Conservation (phyloP, 2,888 invertebrate genomes). For the Drosophila macrospina region DNA sequence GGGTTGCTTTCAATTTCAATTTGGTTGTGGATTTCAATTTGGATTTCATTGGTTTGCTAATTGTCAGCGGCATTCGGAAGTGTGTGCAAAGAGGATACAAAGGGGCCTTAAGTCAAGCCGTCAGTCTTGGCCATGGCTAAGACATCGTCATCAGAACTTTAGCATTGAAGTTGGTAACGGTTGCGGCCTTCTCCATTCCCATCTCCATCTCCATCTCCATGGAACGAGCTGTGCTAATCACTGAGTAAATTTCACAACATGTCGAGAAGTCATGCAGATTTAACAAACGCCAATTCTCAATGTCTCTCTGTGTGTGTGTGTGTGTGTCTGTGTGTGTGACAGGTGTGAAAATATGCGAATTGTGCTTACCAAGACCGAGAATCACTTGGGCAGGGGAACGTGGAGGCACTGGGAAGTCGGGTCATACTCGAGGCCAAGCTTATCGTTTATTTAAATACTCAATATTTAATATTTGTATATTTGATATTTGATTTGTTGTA, state of each 20-base stretch:
- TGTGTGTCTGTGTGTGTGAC: slow-evolving; percentile 1
- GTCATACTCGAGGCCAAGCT: slow-evolving; percentile 38
- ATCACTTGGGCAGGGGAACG: not conserved
- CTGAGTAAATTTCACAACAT: slow-evolving; percentile 64
- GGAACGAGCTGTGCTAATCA: slow-evolving; percentile 54
- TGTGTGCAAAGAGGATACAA: slow-evolving; percentile 5
- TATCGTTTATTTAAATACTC: slow-evolving; percentile 47
- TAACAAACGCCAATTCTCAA: slow-evolving; percentile 35
- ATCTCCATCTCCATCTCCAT: slow-evolving; percentile 22
- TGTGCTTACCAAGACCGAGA: slow-evolving; percentile 5
- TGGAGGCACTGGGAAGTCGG: slow-evolving; percentile 10
- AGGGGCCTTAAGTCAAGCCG: not conserved
- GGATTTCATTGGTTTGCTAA: slow-evolving; percentile 42
- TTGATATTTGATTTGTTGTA: slow-evolving; percentile 46
- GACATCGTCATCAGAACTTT: slow-evolving; percentile 4
- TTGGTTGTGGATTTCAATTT: slow-evolving; percentile 8
- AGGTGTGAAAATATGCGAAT: slow-evolving; percentile 41
- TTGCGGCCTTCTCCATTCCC: slow-evolving; percentile 35
- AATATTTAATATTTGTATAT: slow-evolving; percentile 9
- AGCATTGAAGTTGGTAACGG: slow-evolving; percentile 7
- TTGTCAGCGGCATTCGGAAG: slow-evolving; percentile 29
- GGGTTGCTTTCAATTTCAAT: slow-evolving; percentile 14
- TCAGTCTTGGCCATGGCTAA: slow-evolving; percentile 18
- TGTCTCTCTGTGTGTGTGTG: not conserved
- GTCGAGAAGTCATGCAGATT: slow-evolving; percentile 51